Evolutionary conservation across 2,797 vertebrate genomes (phyloP), one percentile per base, ranked within the genome.

Genomic region (Gambelia wislizenii): DNA sequence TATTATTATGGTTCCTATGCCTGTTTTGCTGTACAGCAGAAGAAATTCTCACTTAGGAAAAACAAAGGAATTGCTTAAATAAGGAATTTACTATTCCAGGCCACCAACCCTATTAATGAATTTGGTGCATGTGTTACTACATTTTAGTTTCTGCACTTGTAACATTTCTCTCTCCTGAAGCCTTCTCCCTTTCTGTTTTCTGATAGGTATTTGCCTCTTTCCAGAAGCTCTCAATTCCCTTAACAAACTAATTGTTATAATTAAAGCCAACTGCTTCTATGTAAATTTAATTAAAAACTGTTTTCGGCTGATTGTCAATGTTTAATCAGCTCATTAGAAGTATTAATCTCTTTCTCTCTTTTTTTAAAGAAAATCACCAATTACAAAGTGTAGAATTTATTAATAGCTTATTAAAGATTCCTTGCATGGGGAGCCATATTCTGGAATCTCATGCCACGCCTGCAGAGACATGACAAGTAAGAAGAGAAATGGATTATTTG

Each of bases 251-350:
- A 92, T 90, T 92, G 83, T 91, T 94, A 88, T 80, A 88, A 89
- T 91, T 86, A 86, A 70, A 92, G 89, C 82, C 87, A 89, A 81
- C 86, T 94, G 93, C 91, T 95, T 91, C 78, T 42, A 49, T 86
- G 89, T 92, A 95, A 95, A 95, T 91, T 90, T 96, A 95, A 95
- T 95, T 95, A 90, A 93, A 94, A 90, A 0, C 75, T 54, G 80
- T 85, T 94, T 93, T 91, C n/a, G 36, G 74, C 83, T 90, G 92
- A 93, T 93, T 83, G 74, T 84, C 89, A 83, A 30, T 92, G 91
- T 94, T 96, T 94, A 95, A 90, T 91, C 83, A 87, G 87, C 88
- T 96, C 93, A 92, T 92, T 81, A 92, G 70, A 77, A 89, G 80
- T 74, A 72, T 92, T 95, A 94, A 59, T 93, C 91, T 92, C 91